Evolutionary conservation across 2,113 vertebrate genomes (phyloP), one percentile per base, ranked within the genome.

Genomic region (Sclerurus mexicanus): DNA sequence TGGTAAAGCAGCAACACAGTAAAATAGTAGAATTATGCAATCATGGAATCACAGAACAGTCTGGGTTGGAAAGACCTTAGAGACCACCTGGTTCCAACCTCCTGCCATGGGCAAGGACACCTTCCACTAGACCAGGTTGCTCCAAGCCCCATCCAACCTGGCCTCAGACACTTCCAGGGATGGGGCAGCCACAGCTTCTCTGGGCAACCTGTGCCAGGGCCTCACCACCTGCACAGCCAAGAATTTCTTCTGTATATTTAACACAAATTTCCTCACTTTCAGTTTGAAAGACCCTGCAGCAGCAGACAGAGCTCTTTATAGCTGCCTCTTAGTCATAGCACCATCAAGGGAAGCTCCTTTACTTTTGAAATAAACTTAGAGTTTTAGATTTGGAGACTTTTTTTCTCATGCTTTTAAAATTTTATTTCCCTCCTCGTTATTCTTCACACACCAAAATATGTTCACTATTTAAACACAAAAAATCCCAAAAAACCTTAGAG

Each of bases 61-160:
- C 60, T 75, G 19, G 1, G 14, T 55, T 76, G 18, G 25, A 30
- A 7, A 4, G 25, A 35, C 35, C 14, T 62, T 55, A n/a, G 22
- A 47, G 12, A 35, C 4, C 12, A 40, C 49, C 5, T 23, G 5
- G 9, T 62, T 47, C 21, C 55, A 6, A 6, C 3, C 2, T 4
- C 4, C 21, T 35, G 14, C 4, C n/a, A 9, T 4, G 24, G n/a
- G n/a, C 46, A 39, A 27, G 20, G 20, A n/a, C 39, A 69, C 0
- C 3, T 55, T 40, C n/a, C 71, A 40, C n/a, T 23, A 2, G 8
- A 2, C 14, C 40, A 56, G 22, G 8, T 4, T 55, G 11, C 4
- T 63, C 31, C 35, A 47, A 23, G 7, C 24, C 3, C 17, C 0
- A 0, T 49, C 17, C 33, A 33, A 0, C 17, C 30, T 35, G 14